Evolutionary conservation across 2,888 invertebrate genomes (phyloP), one percentile per base, ranked within the genome.

Genomic region (Brenthis ino): DNA sequence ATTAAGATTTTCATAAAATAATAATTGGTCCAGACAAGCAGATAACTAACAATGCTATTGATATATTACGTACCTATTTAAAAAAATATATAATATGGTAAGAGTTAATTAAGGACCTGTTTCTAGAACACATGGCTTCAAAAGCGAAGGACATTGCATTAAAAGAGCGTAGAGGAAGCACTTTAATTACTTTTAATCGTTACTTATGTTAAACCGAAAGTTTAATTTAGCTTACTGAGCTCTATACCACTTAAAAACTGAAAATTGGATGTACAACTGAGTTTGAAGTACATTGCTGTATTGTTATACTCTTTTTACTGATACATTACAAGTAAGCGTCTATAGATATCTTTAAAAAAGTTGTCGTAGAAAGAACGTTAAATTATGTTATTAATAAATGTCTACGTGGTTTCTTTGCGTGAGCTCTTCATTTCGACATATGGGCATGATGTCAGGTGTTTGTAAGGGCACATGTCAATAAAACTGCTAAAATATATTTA

Each of bases 381-480:
- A 61, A 37, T 63, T 43, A 16, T 63, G 53, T 28, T 20, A 16
- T 60, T 61, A 50, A 65, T 48, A 58, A 53, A 20, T 13, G 6
- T 6, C 37, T 58, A 48, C 69, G 67, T 72, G 77, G 77, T 79
- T 75, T 75, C 81, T 78, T 87, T 78, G 89, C 89, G 88, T 88
- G 89, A 76, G 76, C 71, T 74, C 72, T 72, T 70, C 73, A 65
- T 71, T 75, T 77, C 77, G 86, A 84, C 91, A 92, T 89, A 90
- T 91, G 91, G 88, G 80, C 87, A 82, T 82, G 85, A 85, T 87
- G 91, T 91, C 91, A 91, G 89, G 85, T 91, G 91, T 85, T 77
- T 76, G 76, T 74, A 71, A 75, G 73, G 85, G 83, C 91, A 91
- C 87, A 91, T 90, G 91, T 87, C 63, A 70, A 65, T 72, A 50